phyloP scores from a whole-genome alignment of 2,113 vertebrate genomes.

The Pteropus alecto region DNA sequence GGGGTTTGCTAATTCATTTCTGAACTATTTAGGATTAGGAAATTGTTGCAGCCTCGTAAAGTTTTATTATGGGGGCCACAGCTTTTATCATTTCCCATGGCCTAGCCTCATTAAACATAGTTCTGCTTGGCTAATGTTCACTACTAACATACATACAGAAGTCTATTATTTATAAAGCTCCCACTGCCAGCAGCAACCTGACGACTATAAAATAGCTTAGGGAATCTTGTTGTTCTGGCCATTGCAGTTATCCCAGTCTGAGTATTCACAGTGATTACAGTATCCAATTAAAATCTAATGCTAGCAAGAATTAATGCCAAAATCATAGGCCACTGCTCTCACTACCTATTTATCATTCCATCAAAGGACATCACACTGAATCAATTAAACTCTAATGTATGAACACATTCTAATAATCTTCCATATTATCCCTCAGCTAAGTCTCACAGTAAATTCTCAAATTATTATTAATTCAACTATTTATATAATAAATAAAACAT shows the following conservation, averaged over 20 bases:
- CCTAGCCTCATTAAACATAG: neutral
- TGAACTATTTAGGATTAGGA: neutral
- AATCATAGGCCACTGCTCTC: neutral
- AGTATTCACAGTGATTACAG: neutral
- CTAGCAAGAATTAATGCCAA: neutral
- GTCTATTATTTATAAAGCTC: neutral
- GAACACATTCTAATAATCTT: neutral
- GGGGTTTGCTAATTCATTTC: neutral
- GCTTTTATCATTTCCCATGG: neutral
- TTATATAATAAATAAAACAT: constrained; percentile 34
- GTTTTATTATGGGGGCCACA: neutral
- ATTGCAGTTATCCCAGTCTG: neutral
- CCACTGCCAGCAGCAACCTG: neutral
- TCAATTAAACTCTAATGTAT: neutral
- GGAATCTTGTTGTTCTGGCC: neutral
- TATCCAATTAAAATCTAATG: neutral
- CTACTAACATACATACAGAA: neutral
- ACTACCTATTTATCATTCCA: neutral
- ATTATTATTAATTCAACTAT: neutral
- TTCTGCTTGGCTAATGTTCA: neutral
- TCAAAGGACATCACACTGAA: neutral
- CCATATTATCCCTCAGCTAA: neutral
- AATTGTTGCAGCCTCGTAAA: neutral
- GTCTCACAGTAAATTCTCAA: neutral
- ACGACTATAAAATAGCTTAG: neutral